Evolutionary conservation across 2,797 vertebrate genomes (phyloP), one percentile per base, ranked within the genome.

Genomic region (Enoplosus armatus): DNA sequence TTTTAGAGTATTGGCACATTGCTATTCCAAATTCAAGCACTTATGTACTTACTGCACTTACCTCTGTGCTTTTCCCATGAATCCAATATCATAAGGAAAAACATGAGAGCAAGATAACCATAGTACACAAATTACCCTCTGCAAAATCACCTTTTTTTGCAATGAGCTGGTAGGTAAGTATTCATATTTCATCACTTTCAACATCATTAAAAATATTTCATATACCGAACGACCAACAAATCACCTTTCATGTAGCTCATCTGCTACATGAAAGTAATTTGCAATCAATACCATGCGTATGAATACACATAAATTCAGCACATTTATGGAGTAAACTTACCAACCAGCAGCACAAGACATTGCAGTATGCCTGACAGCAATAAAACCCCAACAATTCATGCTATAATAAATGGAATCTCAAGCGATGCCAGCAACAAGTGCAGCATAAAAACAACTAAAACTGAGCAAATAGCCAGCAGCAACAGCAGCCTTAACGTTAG

Each of bases 381-480:
- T 61, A 71, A 84, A 85, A 72, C 9, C 33, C 2, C 8, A 22
- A 51, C 20, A 29, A 31, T 67, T 68, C 11, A 56, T 66, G 43
- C 53, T 20, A 12, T 54, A 61, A 79, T 72, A 56, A 79, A 74
- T 69, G 2, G 3, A 76, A 45, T 41, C 31, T 68, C 33, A 50
- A 65, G 71, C 2, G 6, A 18, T 35, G 24, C 29, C 48, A 71
- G 65, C 69, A 82, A 74, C 59, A 56, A 75, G 59, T 22, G 22
- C 29, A 48, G 74, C 39, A 77, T 15, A 65, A 53, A 60, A 64
- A 68, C 48, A 50, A 20, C 27, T 20, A 8, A 61, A 71, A 58
- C 47, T 33, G 43, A 81, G 63, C 43, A 85, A 67, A 69, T 3
- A 66, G 43, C 69, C 65, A 9, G 50, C 18, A 41, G 78, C 75